Evolutionary conservation across 2,888 invertebrate species (phyloP), one percentile per base, ranked within the genome.

Genomic region (Philereme transversata): DNA sequence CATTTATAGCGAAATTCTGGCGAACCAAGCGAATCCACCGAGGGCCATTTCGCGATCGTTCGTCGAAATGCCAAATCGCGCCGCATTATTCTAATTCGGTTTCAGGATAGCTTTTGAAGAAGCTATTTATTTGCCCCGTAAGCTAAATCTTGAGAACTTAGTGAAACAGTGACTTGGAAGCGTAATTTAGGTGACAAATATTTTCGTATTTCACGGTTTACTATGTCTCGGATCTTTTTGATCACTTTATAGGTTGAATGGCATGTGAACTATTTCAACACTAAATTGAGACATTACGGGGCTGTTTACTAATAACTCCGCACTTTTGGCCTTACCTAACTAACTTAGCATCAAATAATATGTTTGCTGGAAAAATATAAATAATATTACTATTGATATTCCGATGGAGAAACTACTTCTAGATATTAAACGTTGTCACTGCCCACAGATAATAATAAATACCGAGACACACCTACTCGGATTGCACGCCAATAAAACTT

Each of bases 31-130:
- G 81, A 88, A 89, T 89, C 90, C 91, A 86, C 88, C 71, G 89
- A 89, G 89, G 85, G 86, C 86, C 79, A 84, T 88, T 90, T 53
- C 59, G 46, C 82, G 77, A 80, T 88, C 87, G 88, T 88, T 90
- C 88, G 91, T 89, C 86, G 89, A 87, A 90, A 90, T 81, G 86
- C 88, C 86, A 90, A 92, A 92, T 92, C 89, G 88, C 81, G 84
- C 84, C 79, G 84, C 90, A 91, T 92, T 91, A 92, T 92, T 91
- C 90, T 91, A 92, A 91, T 91, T 90, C 86, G 86, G 84, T 84
- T 86, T 83, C 84, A 78, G 83, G 86, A 89, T 90, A 86, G 90
- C 90, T 91, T 88, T 86, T 82, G 86, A 89, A 90, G 86, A 84
- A 87, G 88, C 88, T 88, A 90, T 90, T 90, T 90, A 87, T 90